Evolutionary conservation across 2,888 invertebrate species (phyloP), one percentile per base, ranked within the genome.

Genomic region (Sericinus montela): DNA sequence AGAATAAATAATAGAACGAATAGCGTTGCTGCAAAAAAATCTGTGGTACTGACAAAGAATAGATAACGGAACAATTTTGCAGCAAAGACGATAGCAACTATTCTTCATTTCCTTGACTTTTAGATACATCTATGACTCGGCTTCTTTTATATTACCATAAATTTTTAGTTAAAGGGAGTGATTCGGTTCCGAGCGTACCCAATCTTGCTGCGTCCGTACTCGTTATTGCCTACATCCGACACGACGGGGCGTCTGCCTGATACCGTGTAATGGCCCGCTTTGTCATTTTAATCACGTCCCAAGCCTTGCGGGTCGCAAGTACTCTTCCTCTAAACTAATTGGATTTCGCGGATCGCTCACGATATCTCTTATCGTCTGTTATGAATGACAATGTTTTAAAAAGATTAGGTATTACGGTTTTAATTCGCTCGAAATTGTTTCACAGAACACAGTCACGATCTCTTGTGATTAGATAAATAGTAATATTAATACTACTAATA

Each of bases 271-370:
- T 55, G 48, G 55, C 48, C 50, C 51, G 51, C 43, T 57, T 63
- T 59, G 63, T 63, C 61, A 69, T 65, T 65, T 60, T 59, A 62
- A 63, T 66, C 69, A 67, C 69, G 67, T 58, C 50, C 55, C 54
- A 43, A 41, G 42, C 45, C 42, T 38, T 47, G 41, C 29, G 42
- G 53, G 32, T 23, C 38, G 42, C 43, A 23, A 28, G 25, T 19
- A 52, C 45, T 49, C 48, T 63, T 58, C 68, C 48, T 38, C 35
- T 13, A 13, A 76, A 77, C 78, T 82, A 82, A 83, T 81, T 81
- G 75, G 73, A 68, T 80, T 77, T 71, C 66, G 70, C 64, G 65
- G 64, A 67, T 65, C 71, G 59, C 64, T 67, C 61, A 64, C 69
- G 68, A 69, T 72, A 71, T 69, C 68, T 61, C 60, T 59, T 48